A percentile compares a stretch with the other conserved stretches of the same genome.
Conservation (phyloP, 2,113 vertebrate genomes). For the Plestiodon gilberti region DNA sequence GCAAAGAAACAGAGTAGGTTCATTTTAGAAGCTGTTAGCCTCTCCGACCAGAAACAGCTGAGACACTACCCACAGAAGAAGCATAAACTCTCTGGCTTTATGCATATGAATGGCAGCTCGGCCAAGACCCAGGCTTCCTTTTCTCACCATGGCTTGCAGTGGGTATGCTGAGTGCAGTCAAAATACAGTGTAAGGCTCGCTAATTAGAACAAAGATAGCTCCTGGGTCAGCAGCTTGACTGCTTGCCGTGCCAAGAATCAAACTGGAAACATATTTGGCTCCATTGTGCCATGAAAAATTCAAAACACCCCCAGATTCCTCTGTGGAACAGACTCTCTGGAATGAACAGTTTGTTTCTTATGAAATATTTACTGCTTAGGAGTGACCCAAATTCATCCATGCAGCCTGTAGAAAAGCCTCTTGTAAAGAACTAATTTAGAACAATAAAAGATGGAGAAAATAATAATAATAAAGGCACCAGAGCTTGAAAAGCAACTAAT, state of each 20-base stretch:
- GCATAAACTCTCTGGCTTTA: not conserved
- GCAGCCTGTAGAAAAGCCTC: conserved; percentile 20
- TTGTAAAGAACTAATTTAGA: not conserved
- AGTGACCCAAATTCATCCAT: conserved; percentile 31
- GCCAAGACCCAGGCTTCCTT: not conserved
- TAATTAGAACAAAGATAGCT: not conserved
- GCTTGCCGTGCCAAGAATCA: conserved; percentile 34
- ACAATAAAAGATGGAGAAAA: not conserved
- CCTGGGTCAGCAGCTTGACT: conserved; percentile 42
- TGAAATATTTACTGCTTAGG: conserved; percentile 38
- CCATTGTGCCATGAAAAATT: conserved; percentile 41
- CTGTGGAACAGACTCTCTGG: conserved; percentile 8
- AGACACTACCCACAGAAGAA: not conserved
- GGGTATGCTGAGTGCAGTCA: not conserved
- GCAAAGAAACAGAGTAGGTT: not conserved
- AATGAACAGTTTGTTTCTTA: not conserved
- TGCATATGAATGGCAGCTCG: not conserved
- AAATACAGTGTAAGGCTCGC: conserved; percentile 20
- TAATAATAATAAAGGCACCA: not conserved
- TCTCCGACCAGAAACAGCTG: conserved; percentile 5
- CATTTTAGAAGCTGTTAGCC: conserved; percentile 6
- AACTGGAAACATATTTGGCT: conserved; percentile 35
- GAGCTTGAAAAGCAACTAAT: not conserved
- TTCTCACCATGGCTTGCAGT: not conserved
- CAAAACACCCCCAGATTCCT: not conserved